Conservation (phyloP, 2,113 vertebrate genomes). For the Eupsittula cactorum region DNA sequence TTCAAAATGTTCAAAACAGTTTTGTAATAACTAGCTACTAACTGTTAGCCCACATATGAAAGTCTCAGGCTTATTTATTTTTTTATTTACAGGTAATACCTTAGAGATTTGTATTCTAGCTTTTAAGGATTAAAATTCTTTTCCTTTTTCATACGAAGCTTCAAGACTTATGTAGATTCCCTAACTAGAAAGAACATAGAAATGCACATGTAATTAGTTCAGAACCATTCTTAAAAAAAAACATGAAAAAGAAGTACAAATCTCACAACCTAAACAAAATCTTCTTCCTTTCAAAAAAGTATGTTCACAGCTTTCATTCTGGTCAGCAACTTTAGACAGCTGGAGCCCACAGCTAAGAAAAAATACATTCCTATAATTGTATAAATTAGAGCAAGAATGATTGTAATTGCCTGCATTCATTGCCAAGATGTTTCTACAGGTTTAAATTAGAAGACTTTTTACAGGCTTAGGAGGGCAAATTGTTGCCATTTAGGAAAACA, state of each 20-base stretch:
- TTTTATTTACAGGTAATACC: not conserved
- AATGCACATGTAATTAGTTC: not conserved
- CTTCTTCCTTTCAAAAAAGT: not conserved
- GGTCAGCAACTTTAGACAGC: slow-evolving; percentile 11
- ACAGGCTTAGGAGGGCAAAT: slow-evolving; percentile 7
- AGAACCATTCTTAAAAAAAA: slow-evolving; percentile 11
- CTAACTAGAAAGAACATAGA: not conserved
- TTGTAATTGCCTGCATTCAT: not conserved
- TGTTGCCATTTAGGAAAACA: slow-evolving; percentile 17
- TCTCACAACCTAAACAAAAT: slow-evolving; percentile 18
- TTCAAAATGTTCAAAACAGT: not conserved
- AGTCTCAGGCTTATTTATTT: not conserved
- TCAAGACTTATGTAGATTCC: not conserved
- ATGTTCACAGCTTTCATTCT: not conserved
- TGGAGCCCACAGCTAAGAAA: slow-evolving; percentile 29
- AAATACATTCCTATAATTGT: slow-evolving; percentile 3
- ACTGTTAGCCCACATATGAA: not conserved
- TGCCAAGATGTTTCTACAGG: slow-evolving; percentile 2
- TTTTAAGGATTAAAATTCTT: not conserved
- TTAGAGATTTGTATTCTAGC: not conserved
- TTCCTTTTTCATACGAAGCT: not conserved
- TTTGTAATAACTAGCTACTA: not conserved
- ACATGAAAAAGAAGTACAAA: not conserved
- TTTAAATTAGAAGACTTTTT: slow-evolving; percentile 34
- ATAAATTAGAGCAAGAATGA: slow-evolving; percentile 36